These are phyloP conservation scores for Cladopsammia gracilis DNA, from an alignment of 64 coral and sea anemone species.

Conservation along the genomic window DNA sequence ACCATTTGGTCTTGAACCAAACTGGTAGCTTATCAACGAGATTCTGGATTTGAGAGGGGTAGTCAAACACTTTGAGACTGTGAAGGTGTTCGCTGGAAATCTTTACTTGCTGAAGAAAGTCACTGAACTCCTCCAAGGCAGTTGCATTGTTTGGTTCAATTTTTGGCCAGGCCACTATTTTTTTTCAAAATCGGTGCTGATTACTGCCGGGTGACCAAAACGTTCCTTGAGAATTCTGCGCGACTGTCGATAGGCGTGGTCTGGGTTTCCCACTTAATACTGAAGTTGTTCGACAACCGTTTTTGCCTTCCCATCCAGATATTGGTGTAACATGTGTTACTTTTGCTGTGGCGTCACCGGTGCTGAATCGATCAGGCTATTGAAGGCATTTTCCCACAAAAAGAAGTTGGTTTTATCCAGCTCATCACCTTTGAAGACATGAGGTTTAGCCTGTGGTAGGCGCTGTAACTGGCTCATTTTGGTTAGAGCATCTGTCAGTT, in stretches of 20 bases:
- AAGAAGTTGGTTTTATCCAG: conserved; percentile 72
- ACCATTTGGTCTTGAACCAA: conserved; percentile 75
- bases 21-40: conserved; percentile 68
- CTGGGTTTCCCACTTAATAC: conserved; percentile 63
- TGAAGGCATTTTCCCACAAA: conserved; percentile 66
- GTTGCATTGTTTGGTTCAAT: conserved; percentile 35
- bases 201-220: conserved; percentile 61
- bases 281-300: conserved; percentile 60
- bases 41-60: conserved; percentile 56
- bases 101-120: conserved; percentile 62
- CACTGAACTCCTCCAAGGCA: conserved; percentile 69
- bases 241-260: conserved; percentile 55
- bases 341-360: conserved; percentile 59
- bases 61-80: conserved; percentile 67
- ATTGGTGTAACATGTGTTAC: conserved; percentile 80
- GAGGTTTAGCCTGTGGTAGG: conserved; percentile 65
- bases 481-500: conserved; percentile 1
- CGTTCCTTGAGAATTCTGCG: conserved; percentile 62
- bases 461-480: conserved; percentile 72
- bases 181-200: conserved; percentile 67
- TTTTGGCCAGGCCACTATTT: conserved; percentile 45
- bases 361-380: conserved; percentile 61
- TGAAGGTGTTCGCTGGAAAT: conserved; percentile 62
- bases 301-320: conserved; percentile 74
- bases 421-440: conserved; percentile 47